These are phyloP conservation scores for Syngnathus floridae DNA, from an alignment of 2,113 vertebrate species.

Conservation along the genomic window DNA sequence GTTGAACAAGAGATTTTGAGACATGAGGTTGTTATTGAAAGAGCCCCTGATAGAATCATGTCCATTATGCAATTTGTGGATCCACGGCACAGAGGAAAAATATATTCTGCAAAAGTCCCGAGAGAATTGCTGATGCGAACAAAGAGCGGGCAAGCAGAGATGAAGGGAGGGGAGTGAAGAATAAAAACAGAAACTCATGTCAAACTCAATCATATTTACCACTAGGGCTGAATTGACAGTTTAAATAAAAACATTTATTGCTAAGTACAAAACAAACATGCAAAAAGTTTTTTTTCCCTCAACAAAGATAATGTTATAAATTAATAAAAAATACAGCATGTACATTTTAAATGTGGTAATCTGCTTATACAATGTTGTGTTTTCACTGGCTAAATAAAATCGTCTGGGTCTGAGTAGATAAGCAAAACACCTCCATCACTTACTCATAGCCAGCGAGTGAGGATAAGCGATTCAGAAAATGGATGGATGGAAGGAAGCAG, in stretches of 20 bases:
- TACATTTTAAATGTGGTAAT: too few relatives aligned
- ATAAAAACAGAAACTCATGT: not conserved
- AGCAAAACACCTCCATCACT: not conserved
- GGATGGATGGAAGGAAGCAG: not conserved
- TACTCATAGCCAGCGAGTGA: not conserved
- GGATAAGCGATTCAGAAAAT: not conserved
- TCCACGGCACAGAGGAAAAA: constrained; percentile 48
- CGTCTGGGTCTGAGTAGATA: not conserved
- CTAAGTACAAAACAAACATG: too few relatives aligned
- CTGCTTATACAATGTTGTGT: too few relatives aligned
- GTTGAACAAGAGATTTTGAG: not conserved
- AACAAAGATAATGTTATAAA: too few relatives aligned
- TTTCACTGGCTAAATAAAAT: not conserved
- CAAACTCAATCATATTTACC: not conserved
- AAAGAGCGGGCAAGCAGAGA: constrained; percentile 32
- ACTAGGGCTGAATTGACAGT: not conserved
- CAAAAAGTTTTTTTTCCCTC: too few relatives aligned
- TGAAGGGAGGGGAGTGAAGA: constrained; percentile 5
- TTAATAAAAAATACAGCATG: too few relatives aligned
- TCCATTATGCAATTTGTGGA: constrained; percentile 21
- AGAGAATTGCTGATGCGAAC: constrained; percentile 53
- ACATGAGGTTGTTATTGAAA: not conserved
- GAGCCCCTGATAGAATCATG: not conserved
- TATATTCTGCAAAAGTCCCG: constrained; percentile 58
- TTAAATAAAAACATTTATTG: not conserved